Evolutionary conservation across 2,797 vertebrate species (phyloP).

Genomic region (Rhabdomys pumilio): DNA sequence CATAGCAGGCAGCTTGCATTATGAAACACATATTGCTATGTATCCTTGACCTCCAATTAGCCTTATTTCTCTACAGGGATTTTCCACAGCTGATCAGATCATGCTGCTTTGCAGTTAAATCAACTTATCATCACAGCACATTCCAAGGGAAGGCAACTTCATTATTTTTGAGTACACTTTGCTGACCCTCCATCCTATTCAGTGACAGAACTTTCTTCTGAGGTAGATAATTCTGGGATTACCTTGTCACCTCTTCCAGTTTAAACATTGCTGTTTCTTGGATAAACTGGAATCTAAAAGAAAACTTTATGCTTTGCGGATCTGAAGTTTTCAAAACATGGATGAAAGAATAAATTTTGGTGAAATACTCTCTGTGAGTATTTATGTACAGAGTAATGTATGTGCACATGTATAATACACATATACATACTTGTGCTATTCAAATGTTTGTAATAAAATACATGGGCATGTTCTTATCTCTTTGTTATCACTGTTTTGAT

Average conservation of each 20-base stretch:
- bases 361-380: not conserved
- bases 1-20: not conserved
- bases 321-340: not conserved
- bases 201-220: conserved; percentile 7
- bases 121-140: not conserved
- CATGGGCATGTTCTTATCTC: not conserved
- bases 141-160: not conserved
- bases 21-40: not conserved
- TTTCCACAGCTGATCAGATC: not conserved
- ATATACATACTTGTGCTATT: not conserved
- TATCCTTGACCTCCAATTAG: conserved; percentile 29
- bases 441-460: not conserved
- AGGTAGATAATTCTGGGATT: not conserved
- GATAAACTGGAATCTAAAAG: not conserved
- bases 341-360: not conserved
- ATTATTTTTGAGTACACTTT: not conserved
- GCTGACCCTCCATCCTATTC: conserved; percentile 14
- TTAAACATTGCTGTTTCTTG: not conserved
- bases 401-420: not conserved
- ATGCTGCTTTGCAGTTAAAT: not conserved
- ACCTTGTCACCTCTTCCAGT: conserved; percentile 20
- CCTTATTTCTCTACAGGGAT: not conserved
- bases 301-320: not conserved
- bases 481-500: not conserved
- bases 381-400: not conserved